phyloP scores from a whole-genome alignment of 2,797 vertebrate genomes.

The Novumbra hubbsi region DNA sequence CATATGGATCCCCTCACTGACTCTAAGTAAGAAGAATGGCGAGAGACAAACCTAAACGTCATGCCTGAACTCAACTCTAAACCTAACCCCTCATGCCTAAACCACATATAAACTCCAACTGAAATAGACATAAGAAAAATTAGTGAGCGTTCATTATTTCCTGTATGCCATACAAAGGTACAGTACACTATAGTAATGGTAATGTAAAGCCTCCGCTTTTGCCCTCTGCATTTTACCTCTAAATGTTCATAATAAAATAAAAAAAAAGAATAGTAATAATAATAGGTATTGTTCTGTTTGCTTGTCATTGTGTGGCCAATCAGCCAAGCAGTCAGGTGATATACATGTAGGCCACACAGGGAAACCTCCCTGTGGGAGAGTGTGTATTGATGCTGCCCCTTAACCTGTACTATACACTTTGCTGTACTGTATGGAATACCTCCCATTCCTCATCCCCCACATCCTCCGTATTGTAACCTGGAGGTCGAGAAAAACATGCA shows the following conservation, averaged over 20 bases:
- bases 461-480: background rate
- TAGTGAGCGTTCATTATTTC: too few relatives aligned
- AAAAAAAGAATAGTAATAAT: too few relatives aligned
- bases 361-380: constrained; percentile 15
- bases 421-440: background rate
- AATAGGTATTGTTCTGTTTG: background rate
- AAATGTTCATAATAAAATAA: too few relatives aligned
- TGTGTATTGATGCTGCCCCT: too few relatives aligned
- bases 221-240: too few relatives aligned
- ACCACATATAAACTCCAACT: background rate
- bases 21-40: background rate
- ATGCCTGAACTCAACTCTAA: too few relatives aligned
- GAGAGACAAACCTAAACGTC: background rate
- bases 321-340: background rate
- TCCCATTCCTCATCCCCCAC: background rate
- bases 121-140: too few relatives aligned
- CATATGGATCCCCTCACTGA: background rate
- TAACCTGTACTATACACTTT: background rate
- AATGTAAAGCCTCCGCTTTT: too few relatives aligned
- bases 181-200: too few relatives aligned
- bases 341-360: constrained; percentile 6
- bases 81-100: background rate
- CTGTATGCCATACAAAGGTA: too few relatives aligned
- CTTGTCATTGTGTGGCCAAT: background rate
- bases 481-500: background rate